phyloP scores from a whole-genome alignment of 2,888 invertebrate species.

The Chydorus sphaericus region DNA sequence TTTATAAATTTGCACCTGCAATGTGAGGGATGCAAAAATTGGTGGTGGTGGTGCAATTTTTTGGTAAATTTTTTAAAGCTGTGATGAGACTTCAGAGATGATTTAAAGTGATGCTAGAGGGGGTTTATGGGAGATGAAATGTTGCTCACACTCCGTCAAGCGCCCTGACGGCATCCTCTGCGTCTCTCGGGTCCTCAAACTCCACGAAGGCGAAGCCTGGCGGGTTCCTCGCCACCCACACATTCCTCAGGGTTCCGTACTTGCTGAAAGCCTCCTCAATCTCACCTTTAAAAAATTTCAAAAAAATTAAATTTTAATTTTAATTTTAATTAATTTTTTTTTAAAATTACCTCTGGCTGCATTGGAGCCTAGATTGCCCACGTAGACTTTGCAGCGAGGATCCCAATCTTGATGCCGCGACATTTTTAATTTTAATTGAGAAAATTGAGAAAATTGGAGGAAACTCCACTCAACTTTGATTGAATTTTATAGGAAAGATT shows the following conservation, averaged over 20 bases:
- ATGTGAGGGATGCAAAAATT: too few relatives aligned
- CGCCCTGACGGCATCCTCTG: conserved; percentile 69
- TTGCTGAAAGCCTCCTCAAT: conserved; percentile 73
- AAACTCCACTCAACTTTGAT: too few relatives aligned
- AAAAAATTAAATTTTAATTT: too few relatives aligned
- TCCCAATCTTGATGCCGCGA: conserved; percentile 69
- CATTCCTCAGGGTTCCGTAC: conserved; percentile 75
- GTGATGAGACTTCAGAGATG: too few relatives aligned
- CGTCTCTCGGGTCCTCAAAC: conserved; percentile 74
- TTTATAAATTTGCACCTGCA: too few relatives aligned
- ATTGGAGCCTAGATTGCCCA: conserved; percentile 79
- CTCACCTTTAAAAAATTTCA: too few relatives aligned
- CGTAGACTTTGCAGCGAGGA: conserved; percentile 78
- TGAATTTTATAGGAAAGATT: too few relatives aligned
- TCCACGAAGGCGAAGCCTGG: conserved; percentile 85
- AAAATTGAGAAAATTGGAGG: too few relatives aligned
- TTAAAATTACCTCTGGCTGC: conserved; percentile 81
- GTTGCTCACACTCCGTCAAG: conserved; percentile 62
- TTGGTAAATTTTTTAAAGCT: not conserved
- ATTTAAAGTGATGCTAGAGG: not conserved
- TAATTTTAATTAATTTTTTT: too few relatives aligned
- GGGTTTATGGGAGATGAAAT: not conserved
- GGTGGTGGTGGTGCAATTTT: too few relatives aligned
- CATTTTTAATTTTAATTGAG: too few relatives aligned
- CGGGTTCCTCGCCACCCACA: conserved; percentile 87